Conservation (phyloP, 2,113 vertebrate species). For the Chaenocephalus aceratus region DNA sequence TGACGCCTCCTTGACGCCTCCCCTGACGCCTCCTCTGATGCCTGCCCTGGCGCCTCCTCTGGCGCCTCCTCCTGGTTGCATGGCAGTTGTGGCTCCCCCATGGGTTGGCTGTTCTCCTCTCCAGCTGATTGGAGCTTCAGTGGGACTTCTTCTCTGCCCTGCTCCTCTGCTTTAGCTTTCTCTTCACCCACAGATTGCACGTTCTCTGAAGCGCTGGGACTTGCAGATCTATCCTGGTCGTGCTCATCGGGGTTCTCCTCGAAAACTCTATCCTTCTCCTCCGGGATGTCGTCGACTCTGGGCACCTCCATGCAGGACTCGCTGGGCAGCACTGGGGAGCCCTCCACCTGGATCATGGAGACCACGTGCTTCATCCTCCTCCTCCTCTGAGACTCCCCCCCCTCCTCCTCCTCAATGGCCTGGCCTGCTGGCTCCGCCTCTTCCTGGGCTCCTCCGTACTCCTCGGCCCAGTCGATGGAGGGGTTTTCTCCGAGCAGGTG, state of each 20-base stretch:
- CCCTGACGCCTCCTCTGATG: not conserved
- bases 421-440: constrained; percentile 46
- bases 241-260: not conserved
- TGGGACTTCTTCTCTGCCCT: not conserved
- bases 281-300: constrained; percentile 68
- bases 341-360: constrained; percentile 91
- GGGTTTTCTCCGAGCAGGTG: constrained; percentile 88
- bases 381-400: constrained; percentile 73
- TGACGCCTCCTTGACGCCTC: not conserved
- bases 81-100: constrained; percentile 5
- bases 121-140: not conserved
- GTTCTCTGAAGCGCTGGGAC: not conserved
- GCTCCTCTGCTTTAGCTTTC: constrained; percentile 8
- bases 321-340: constrained; percentile 62
- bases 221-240: constrained; percentile 46
- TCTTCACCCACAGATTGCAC: constrained; percentile 9
- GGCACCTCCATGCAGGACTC: constrained; percentile 75
- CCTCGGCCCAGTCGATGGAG: constrained; percentile 89
- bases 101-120: constrained; percentile 38
- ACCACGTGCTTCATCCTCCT: constrained; percentile 91
- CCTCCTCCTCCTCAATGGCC: constrained; percentile 1
- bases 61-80: constrained; percentile 16
- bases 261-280: constrained; percentile 33
- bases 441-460: constrained; percentile 58
- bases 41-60: constrained; percentile 4